A percentile compares a stretch with the other conserved stretches of the same genome.
These are phyloP conservation scores for Peromyscus leucopus DNA, from an alignment of 2,113 vertebrate species.

Conservation along the genomic window DNA sequence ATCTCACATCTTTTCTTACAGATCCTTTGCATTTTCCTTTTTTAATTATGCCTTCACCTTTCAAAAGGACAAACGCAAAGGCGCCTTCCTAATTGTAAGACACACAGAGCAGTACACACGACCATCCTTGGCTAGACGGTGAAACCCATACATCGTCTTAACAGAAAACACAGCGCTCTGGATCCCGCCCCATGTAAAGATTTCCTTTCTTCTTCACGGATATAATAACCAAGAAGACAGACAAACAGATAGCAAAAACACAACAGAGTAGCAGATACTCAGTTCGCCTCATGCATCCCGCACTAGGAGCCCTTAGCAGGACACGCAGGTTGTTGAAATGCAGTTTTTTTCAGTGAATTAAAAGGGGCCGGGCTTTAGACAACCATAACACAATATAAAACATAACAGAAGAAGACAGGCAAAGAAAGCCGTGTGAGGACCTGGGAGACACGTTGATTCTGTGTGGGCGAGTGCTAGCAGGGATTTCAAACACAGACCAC, in stretches of 20 bases:
- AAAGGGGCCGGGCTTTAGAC: neutral
- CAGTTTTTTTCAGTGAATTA: neutral
- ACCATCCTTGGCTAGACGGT: neutral
- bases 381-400: neutral
- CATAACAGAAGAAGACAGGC: neutral
- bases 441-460: neutral
- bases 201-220: constrained; percentile 19
- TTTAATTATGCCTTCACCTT: neutral
- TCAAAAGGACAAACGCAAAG: constrained; percentile 1
- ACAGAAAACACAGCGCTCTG: neutral
- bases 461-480: neutral
- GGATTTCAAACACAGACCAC: neutral
- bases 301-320: neutral
- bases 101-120: constrained; percentile 17
- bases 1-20: neutral
- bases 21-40: neutral
- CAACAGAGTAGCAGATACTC: neutral
- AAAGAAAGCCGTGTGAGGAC: neutral
- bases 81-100: neutral
- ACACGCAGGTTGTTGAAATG: neutral
- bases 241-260: neutral
- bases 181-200: neutral
- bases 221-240: constrained; percentile 26
- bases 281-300: fast-evolving
- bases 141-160: constrained; percentile 21